These are phyloP conservation scores for Dilophus febrilis DNA, from an alignment of 2,888 invertebrate species.

Conservation along the genomic window DNA sequence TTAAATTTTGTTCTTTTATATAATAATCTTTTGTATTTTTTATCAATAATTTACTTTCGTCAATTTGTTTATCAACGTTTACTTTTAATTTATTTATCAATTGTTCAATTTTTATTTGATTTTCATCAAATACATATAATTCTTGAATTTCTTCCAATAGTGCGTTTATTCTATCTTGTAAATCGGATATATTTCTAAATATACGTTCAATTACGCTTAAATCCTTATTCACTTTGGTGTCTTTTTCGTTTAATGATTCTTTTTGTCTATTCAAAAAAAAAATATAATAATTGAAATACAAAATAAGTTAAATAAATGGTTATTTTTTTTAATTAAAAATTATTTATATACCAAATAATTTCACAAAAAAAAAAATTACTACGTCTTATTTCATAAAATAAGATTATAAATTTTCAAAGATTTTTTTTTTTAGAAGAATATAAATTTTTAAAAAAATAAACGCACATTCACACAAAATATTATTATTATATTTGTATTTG, in stretches of 20 bases:
- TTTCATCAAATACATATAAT: slow-evolving; percentile 62
- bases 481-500: no score
- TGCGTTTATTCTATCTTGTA: slow-evolving; percentile 48
- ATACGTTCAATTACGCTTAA: slow-evolving; percentile 58
- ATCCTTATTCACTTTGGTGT: slow-evolving; percentile 54
- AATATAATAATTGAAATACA: no score
- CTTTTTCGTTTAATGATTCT: slow-evolving; percentile 58
- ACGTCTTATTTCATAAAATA: no score
- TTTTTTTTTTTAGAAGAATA: no score
- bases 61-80: slow-evolving; percentile 39
- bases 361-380: background rate
- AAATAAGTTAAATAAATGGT: no score
- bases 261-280: slow-evolving; percentile 51
- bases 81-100: slow-evolving; percentile 39
- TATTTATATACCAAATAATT: background rate
- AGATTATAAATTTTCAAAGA: no score
- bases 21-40: slow-evolving; percentile 43
- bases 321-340: no score
- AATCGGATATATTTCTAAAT: slow-evolving; percentile 49
- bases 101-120: slow-evolving; percentile 44
- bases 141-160: slow-evolving; percentile 46
- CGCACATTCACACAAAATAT: no score
- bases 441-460: no score
- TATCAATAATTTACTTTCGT: slow-evolving; percentile 39
- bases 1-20: slow-evolving; percentile 39